Base-by-base conservation (phyloP, 2,888 invertebrate genomes). In the Dichetophora obliterata region DNA sequence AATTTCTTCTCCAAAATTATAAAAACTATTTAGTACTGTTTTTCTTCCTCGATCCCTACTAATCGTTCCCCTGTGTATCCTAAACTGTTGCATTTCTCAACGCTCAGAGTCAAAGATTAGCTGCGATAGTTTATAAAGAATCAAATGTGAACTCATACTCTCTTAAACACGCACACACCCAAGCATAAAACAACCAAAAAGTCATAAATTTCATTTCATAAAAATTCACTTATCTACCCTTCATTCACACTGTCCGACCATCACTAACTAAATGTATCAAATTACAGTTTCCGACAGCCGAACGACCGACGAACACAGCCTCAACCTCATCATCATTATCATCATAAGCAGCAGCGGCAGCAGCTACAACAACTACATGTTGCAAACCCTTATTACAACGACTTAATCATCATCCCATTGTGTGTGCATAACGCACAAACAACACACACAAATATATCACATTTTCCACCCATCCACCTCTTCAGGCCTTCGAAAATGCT, bases 401-500 rank as follows among this genome's bases (percentile, higher is more conserved):
- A 82, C 82, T 84, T 82, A 84, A 83, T 84, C 82, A 84, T 83
- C 83, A 83, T 84, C 80, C 80, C 77, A 83, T 83, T 84, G 82
- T 83, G 80, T 81, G 81, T 80, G 81, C 82, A 79, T 80, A 82
- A 9, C 16, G 11, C n/a, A 4, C 8, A 6, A 9, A 61, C 61
- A 61, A 43, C 43, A 43, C 4, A 3, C 63, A 31, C 34, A 31
- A 24, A 14, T 8, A 16, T 19, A 16, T 19, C 31, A n/a, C 27
- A 11, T 11, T 31, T 14, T 52, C 50, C 19, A 9, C 3, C 11
- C 6, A 11, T 19, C n/a, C 31, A 11, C 52, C 52, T 24, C 68
- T 24, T 50, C 9, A 6, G n/a, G 16, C 48, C 16, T 2, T 11
- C 43, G 22, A 22, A 37, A 22, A 19, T 11, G 11, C 66, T n/a